A percentile compares a stretch with the other conserved stretches of the same genome.
Conservation (phyloP, 2,113 vertebrate genomes). For the Perca schrenkii region DNA sequence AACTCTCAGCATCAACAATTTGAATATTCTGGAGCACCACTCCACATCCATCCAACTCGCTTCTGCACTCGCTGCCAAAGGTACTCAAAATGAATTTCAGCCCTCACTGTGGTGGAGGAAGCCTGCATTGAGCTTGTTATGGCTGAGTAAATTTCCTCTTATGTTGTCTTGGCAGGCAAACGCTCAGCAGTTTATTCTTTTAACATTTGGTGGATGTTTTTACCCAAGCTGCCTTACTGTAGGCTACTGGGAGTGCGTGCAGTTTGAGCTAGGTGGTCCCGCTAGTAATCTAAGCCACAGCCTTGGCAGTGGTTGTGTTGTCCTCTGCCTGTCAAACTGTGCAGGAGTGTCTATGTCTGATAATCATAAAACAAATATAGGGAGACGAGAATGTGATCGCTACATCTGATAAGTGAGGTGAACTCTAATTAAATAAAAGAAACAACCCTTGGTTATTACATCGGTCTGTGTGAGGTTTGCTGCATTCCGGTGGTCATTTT, state of each 20-base stretch:
- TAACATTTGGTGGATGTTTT: slow-evolving; percentile 43
- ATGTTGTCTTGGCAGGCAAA: slow-evolving; percentile 58
- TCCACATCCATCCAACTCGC: slow-evolving; percentile 20
- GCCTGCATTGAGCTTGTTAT: slow-evolving; percentile 46
- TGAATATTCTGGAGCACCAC: slow-evolving; percentile 33
- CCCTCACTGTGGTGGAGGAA: slow-evolving; percentile 39
- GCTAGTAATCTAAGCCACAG: slow-evolving; percentile 46
- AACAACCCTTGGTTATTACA: slow-evolving; percentile 3
- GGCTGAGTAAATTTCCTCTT: slow-evolving; percentile 64
- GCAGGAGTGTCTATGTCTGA: slow-evolving; percentile 3
- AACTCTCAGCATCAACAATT: slow-evolving; percentile 46
- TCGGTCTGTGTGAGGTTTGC: slow-evolving; percentile 1
- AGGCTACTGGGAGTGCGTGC: background rate
- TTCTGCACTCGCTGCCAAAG: slow-evolving; percentile 34
- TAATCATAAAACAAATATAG: slow-evolving; percentile 35
- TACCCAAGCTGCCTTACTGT: slow-evolving; percentile 3
- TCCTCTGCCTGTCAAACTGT: slow-evolving; percentile 1
- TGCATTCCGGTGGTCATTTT: slow-evolving; percentile 2
- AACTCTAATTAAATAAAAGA: slow-evolving; percentile 26
- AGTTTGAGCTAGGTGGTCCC: slow-evolving; percentile 51
- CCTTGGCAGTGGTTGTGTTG: slow-evolving; percentile 32
- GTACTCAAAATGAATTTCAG: slow-evolving; percentile 38
- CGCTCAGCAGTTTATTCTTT: slow-evolving; percentile 32
- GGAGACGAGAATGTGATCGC: slow-evolving; percentile 8
- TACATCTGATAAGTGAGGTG: slow-evolving; percentile 10